phyloP scores from a whole-genome alignment of 1,140 invertebrate genomes.

The Zaprionus davidi region DNA sequence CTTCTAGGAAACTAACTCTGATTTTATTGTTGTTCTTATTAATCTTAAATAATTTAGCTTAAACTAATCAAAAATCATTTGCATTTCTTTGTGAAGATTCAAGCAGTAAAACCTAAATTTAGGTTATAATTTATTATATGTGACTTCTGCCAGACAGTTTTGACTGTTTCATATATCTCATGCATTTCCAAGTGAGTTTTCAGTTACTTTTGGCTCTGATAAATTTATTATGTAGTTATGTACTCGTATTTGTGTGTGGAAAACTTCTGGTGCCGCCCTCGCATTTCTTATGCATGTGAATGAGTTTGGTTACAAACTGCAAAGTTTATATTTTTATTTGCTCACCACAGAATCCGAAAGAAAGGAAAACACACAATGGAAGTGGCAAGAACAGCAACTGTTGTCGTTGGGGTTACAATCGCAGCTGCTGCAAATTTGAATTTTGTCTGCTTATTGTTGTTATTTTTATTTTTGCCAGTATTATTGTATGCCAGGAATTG shows the following conservation, averaged over 20 bases:
- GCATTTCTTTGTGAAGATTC: not conserved
- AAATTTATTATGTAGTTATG: not conserved
- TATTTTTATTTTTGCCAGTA: constrained; percentile 1
- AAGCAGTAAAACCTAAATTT: not conserved
- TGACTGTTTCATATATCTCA: constrained; percentile 1
- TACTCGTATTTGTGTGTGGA: not conserved
- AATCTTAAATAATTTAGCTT: not conserved
- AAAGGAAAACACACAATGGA: constrained; percentile 5
- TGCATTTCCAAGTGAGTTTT: constrained; percentile 1
- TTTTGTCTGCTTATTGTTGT: constrained; percentile 45
- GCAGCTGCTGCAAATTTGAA: constrained; percentile 69
- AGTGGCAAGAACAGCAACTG: not conserved
- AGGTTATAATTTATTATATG: not conserved
- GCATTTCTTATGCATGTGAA: constrained; percentile 41
- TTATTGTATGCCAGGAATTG: not conserved
- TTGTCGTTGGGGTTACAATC: constrained; percentile 4
- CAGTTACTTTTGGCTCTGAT: not conserved
- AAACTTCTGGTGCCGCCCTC: constrained; percentile 8
- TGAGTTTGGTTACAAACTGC: constrained; percentile 43
- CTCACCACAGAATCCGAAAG: constrained; percentile 19
- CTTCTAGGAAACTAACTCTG: too few species aligned
- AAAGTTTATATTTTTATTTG: constrained; percentile 34
- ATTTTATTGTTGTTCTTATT: not conserved
- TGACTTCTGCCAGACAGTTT: not conserved
- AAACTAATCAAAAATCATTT: not conserved